These are phyloP conservation scores for Conus ventricosus DNA, from an alignment of 1,140 invertebrate genomes.

Conservation along the genomic window DNA sequence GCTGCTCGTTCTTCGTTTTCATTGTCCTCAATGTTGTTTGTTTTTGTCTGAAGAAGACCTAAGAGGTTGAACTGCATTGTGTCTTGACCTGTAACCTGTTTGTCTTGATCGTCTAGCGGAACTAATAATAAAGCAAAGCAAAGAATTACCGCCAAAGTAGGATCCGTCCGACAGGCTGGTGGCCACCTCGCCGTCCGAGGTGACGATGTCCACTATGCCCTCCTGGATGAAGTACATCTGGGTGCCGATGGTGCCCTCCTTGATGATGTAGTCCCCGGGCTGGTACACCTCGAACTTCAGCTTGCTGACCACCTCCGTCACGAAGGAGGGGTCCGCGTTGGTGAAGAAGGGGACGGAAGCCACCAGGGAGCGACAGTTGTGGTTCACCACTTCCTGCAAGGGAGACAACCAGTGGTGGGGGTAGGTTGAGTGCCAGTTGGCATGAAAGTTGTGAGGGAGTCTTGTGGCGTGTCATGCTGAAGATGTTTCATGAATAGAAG, in stretches of 20 bases:
- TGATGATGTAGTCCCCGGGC: constrained; percentile 79
- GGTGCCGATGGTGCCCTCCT: constrained; percentile 95
- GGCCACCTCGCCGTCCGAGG: constrained; percentile 96
- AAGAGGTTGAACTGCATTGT: too few species aligned
- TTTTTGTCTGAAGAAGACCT: too few species aligned
- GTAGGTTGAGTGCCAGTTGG: not conserved
- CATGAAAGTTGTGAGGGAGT: too few species aligned
- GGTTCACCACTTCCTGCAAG: constrained; percentile 94
- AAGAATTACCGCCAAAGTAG: constrained; percentile 88
- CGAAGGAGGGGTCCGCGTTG: constrained; percentile 98
- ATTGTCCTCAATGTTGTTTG: too few species aligned
- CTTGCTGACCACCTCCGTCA: constrained; percentile 98
- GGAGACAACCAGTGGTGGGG: not conserved
- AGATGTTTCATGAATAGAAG: too few species aligned
- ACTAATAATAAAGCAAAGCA: too few species aligned
- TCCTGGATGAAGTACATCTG: constrained; percentile 99
- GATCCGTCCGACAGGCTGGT: constrained; percentile 98
- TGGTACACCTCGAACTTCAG: constrained; percentile 99
- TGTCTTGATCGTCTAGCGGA: too few species aligned
- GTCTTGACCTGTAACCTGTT: too few species aligned
- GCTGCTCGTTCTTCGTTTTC: too few species aligned
- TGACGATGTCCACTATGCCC: constrained; percentile 93
- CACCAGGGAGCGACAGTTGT: constrained; percentile 98
- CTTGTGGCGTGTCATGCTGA: too few species aligned
- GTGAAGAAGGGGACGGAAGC: constrained; percentile 99